phyloP scores from a whole-genome alignment of 2,113 vertebrate genomes.

The Brienomyrus brachyistius region DNA sequence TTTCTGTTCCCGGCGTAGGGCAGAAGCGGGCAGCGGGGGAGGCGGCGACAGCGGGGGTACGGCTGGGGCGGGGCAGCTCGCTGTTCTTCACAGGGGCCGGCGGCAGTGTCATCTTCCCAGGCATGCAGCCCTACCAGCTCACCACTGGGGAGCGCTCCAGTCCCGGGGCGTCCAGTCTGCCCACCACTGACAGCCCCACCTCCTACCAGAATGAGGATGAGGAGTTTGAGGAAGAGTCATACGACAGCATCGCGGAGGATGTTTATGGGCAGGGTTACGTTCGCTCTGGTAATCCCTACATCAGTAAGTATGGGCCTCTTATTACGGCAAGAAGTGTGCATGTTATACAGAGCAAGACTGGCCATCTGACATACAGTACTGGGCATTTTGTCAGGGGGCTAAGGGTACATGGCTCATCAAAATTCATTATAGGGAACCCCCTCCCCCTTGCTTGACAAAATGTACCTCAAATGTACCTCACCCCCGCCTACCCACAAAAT shows the following conservation, averaged over 20 bases:
- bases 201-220: constrained; percentile 91
- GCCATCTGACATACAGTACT: neutral
- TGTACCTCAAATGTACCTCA: neutral
- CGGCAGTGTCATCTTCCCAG: constrained; percentile 64
- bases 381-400: neutral
- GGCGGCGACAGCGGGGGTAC: constrained; percentile 17
- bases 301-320: constrained; percentile 60
- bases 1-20: constrained; percentile 37
- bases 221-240: constrained; percentile 87
- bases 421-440: neutral
- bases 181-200: constrained; percentile 85
- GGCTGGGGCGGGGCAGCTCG: constrained; percentile 45
- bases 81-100: constrained; percentile 51
- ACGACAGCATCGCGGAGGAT: constrained; percentile 73
- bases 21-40: constrained; percentile 48
- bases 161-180: constrained; percentile 84
- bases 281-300: constrained; percentile 72
- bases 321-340: too few species aligned
- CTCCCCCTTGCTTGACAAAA: neutral
- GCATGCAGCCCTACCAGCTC: constrained; percentile 72
- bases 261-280: constrained; percentile 82
- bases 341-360: neutral
- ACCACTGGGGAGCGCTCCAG: constrained; percentile 74
- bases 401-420: neutral
- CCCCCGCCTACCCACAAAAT: neutral